Conservation (phyloP, 2,888 invertebrate species). For the Slavum lentiscoides region DNA sequence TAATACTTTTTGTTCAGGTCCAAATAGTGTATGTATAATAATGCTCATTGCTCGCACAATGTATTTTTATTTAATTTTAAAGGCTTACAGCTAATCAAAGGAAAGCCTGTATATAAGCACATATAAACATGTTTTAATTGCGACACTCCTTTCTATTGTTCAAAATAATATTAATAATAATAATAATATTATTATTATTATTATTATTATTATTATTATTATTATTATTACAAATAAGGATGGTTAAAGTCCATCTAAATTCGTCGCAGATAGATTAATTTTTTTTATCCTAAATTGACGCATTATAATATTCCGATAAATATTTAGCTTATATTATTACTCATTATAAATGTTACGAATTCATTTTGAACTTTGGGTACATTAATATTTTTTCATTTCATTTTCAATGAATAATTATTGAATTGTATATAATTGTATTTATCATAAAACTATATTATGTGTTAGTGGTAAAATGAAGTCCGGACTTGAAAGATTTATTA, state of each 20-base stretch:
- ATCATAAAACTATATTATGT: not conserved
- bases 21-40: no score
- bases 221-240: not conserved
- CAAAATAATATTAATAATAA: not conserved
- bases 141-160: not conserved
- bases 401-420: not conserved
- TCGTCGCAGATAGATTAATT: slow-evolving; percentile 1
- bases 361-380: slow-evolving; percentile 28
- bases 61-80: no score
- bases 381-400: not conserved
- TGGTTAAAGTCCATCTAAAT: slow-evolving; percentile 9
- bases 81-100: not conserved
- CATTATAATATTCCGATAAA: slow-evolving; percentile 1
- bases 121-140: not conserved
- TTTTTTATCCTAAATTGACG: slow-evolving; percentile 15
- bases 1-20: no score
- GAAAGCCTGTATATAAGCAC: not conserved
- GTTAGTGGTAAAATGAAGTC: slow-evolving; percentile 16
- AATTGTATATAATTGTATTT: not conserved
- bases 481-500: not conserved
- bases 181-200: not conserved
- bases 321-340: not conserved
- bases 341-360: slow-evolving; percentile 27
- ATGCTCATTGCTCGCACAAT: no score
- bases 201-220: no score